Evolutionary conservation across 2,113 vertebrate species (phyloP).

Genomic region (Siniperca chuatsi): DNA sequence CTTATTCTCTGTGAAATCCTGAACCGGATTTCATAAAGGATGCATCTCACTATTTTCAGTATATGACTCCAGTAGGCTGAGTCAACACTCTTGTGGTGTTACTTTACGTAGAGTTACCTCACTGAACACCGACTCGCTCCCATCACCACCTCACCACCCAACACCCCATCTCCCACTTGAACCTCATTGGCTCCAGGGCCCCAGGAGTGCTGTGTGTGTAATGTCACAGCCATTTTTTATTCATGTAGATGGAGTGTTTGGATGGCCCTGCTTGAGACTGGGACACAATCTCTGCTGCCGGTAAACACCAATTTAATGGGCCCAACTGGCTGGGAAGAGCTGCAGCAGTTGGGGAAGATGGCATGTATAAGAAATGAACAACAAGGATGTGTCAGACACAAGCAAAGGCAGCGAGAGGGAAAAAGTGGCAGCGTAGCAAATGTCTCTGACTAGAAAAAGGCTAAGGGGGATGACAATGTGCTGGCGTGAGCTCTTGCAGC

Average conservation of each 20-base stretch:
- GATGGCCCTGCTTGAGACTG: conserved; percentile 60
- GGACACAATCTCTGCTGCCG: conserved; percentile 72
- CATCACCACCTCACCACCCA: conserved; percentile 7
- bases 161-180: conserved; percentile 27
- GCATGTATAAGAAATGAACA: conserved; percentile 81
- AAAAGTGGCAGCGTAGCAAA: conserved; percentile 70
- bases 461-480: conserved; percentile 73
- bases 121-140: conserved; percentile 3
- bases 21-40: conserved; percentile 24
- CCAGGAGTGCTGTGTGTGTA: conserved; percentile 56
- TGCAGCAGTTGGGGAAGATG: conserved; percentile 61
- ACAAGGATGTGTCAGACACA: conserved; percentile 75
- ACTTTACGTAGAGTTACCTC: conserved; percentile 20
- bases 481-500: conserved; percentile 65
- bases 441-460: conserved; percentile 67
- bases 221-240: conserved; percentile 76
- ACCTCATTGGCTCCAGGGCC: conserved; percentile 20
- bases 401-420: conserved; percentile 67
- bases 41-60: conserved; percentile 23
- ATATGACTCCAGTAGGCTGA: conserved; percentile 13
- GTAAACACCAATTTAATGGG: conserved; percentile 79
- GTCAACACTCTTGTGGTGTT: conserved; percentile 18
- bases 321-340: conserved; percentile 65
- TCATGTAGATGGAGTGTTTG: conserved; percentile 68
- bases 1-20: neutral